A percentile compares a stretch with the other conserved stretches of the same genome.
phyloP scores from a whole-genome alignment of 2,888 invertebrate genomes.

The Macrophya annulata region DNA sequence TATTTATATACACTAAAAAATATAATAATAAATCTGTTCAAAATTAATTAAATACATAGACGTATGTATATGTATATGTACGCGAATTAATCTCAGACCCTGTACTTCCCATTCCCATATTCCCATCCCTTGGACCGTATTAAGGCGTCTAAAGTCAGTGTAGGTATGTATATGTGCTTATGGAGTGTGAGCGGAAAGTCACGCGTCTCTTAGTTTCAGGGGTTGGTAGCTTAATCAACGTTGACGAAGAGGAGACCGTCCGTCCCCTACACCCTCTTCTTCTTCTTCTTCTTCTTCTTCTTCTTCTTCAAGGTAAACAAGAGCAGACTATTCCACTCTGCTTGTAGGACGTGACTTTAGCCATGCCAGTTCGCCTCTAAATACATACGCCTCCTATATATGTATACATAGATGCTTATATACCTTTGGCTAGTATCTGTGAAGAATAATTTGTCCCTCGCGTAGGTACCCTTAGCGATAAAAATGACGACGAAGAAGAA shows the following conservation, averaged over 20 bases:
- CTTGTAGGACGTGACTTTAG: slow-evolving; percentile 12
- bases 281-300: no score
- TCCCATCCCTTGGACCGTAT: neutral
- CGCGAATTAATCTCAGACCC: neutral
- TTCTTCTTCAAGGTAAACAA: slow-evolving; percentile 43
- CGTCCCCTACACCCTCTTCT: neutral
- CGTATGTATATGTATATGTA: neutral
- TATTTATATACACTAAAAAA: no score
- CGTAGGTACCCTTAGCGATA: neutral
- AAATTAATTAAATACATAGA: neutral
- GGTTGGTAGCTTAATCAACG: slow-evolving; percentile 49
- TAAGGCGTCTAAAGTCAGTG: neutral
- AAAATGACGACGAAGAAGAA: neutral
- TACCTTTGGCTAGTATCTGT: neutral
- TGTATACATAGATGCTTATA: neutral
- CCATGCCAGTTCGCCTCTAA: neutral
- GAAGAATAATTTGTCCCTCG: neutral
- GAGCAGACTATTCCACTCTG: slow-evolving; percentile 28
- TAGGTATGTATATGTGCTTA: neutral
- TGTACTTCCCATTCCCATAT: neutral
- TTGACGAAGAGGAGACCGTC: slow-evolving; percentile 41
- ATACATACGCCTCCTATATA: no score
- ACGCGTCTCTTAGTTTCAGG: slow-evolving; percentile 13
- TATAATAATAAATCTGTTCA: no score
- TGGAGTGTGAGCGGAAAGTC: slow-evolving; percentile 13